phyloP scores from a whole-genome alignment of 2,888 invertebrate genomes.

The Theristus sp. region DNA sequence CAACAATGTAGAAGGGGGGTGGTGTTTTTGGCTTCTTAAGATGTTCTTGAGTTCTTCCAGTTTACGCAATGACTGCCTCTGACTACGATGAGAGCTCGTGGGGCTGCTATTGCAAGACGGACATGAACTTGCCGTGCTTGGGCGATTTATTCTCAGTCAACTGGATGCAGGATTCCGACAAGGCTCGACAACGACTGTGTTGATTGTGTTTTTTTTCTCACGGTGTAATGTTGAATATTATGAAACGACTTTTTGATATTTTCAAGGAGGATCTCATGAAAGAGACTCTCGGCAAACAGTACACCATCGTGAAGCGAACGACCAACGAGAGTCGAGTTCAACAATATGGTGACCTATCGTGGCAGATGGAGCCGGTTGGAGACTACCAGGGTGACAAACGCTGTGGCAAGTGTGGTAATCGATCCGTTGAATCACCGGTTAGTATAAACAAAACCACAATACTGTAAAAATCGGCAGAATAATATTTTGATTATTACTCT shows the following conservation, averaged over 20 bases:
- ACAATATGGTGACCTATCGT: constrained; percentile 39
- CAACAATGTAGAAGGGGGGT: no score
- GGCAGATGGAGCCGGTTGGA: constrained; percentile 22
- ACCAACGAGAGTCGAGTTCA: constrained; percentile 43
- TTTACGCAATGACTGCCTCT: constrained; percentile 44
- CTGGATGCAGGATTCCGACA: constrained; percentile 45
- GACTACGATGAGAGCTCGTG: constrained; percentile 42
- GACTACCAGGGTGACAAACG: constrained; percentile 29
- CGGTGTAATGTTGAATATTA: no score
- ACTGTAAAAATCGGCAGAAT: not conserved
- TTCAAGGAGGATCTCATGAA: constrained; percentile 36
- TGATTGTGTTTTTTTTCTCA: no score
- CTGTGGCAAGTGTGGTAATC: not conserved
- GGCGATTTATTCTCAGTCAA: constrained; percentile 44
- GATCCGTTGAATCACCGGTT: not conserved
- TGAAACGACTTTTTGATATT: no score
- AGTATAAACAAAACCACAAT: not conserved
- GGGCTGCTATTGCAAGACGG: constrained; percentile 41
- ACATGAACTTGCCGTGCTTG: constrained; percentile 30
- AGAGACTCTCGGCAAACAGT: constrained; percentile 40
- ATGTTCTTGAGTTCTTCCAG: constrained; percentile 25
- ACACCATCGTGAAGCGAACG: constrained; percentile 36
- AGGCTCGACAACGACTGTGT: constrained; percentile 20
- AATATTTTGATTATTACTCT: not conserved
- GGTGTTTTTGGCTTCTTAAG: not conserved